These are phyloP conservation scores for Maniola hyperantus DNA, from an alignment of 2,888 invertebrate genomes.

Conservation along the genomic window DNA sequence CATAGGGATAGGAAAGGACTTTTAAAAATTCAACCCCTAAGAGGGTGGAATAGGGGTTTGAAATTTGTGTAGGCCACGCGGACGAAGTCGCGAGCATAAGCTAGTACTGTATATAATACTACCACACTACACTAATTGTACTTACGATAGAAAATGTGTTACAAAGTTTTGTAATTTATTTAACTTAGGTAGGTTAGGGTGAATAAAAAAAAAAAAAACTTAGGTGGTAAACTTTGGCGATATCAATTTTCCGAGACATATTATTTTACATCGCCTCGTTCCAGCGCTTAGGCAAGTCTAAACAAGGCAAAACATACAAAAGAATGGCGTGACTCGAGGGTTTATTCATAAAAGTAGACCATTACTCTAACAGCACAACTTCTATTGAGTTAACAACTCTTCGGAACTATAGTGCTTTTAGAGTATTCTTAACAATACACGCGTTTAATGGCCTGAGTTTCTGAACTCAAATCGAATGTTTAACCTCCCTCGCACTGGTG, in stretches of 20 bases:
- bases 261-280: conserved; percentile 8
- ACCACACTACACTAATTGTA: too few species aligned
- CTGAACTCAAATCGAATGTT: neutral
- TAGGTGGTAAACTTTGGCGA: neutral
- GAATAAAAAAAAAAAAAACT: too few species aligned
- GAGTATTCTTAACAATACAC: conserved; percentile 10
- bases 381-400: conserved; percentile 34
- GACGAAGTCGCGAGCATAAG: too few species aligned
- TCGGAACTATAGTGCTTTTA: conserved; percentile 25
- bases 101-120: too few species aligned
- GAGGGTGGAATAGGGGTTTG: too few species aligned
- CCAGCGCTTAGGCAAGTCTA: conserved; percentile 16
- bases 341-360: conserved; percentile 40
- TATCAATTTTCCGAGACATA: neutral
- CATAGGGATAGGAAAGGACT: too few species aligned
- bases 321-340: conserved; percentile 38
- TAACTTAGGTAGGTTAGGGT: too few species aligned
- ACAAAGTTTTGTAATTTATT: too few species aligned
- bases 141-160: too few species aligned
- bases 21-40: too few species aligned
- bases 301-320: conserved; percentile 37
- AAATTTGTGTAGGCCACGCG: too few species aligned
- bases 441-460: conserved; percentile 10
- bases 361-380: conserved; percentile 33
- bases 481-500: too few species aligned